Base-by-base conservation (phyloP, 1,140 invertebrate genomes). In the Druon quercuslanigerum region DNA sequence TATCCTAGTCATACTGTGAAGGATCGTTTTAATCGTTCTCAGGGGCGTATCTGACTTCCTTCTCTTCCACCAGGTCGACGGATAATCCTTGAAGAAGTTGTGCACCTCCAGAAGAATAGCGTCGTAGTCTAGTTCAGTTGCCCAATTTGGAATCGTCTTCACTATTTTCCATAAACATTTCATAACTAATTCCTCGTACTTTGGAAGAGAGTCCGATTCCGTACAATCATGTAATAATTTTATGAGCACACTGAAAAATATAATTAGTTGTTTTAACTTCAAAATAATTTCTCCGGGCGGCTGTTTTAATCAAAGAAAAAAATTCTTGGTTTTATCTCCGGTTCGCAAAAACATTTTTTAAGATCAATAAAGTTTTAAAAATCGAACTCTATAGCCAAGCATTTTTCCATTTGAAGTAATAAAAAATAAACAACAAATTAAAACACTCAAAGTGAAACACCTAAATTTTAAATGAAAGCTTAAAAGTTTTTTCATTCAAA, bases 101-200 rank as follows among this genome's bases (percentile, higher is more conserved):
- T 98, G 96, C 66, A 97, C 93, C 88, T 98, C 97, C 33, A 95
- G 92, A 17, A 98, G 89, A 79, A 98, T 94, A 6, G 93, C 92
- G 88, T 97, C 96, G 77, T 97, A 95, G 89, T 96, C 94, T 50
- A 97, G 92, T 12, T 96, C 94, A 81, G 94, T 93, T 20, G 94
- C 93, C 93, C 95, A 96, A 17, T 94, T 93, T 3, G 95, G 94
- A 77, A 98, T 94, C 85, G 95, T 94, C 85, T 96, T 95, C 13
- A 96, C 93, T 46, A 96, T 95, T 90, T 97, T 96, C 97, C 94
- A 99, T 80, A 96, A 93, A 89, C 95, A 98, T 90, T 98, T 98
- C 94, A 96, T 97, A 56, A 96, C 95, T 71, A 96, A 90, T 84
- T 96, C 97, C 80, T 94, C 94, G 87, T 95, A 97, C 74, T 96